Conservation (phyloP, 2,113 vertebrate species). For the Fregata magnificens region DNA sequence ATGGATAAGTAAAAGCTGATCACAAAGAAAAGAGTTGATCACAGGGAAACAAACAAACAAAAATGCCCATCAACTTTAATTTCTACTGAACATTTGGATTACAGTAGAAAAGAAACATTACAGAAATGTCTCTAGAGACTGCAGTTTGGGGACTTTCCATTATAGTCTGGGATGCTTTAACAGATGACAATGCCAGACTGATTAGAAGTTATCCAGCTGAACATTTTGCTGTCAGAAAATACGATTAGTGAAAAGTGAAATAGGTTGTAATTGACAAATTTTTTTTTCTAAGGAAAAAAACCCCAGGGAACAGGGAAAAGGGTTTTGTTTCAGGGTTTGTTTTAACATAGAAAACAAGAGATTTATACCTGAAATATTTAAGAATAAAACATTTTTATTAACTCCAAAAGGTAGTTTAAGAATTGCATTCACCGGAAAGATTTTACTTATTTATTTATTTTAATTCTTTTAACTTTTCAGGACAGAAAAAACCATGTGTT, state of each 20-base stretch:
- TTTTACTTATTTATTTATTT: too few relatives aligned
- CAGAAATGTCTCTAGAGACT: background rate
- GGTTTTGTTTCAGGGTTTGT: background rate
- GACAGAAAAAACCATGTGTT: background rate
- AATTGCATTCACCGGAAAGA: background rate
- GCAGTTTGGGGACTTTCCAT: background rate
- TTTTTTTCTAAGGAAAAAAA: background rate
- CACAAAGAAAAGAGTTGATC: background rate
- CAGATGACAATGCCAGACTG: background rate
- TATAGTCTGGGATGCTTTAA: background rate
- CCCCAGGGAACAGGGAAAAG: background rate
- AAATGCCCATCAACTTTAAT: background rate
- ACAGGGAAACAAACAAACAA: background rate
- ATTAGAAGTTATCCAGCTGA: background rate
- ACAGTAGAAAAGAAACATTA: background rate
- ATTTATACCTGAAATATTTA: background rate
- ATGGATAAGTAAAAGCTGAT: background rate
- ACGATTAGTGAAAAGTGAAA: background rate
- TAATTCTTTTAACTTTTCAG: background rate
- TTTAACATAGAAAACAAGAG: background rate
- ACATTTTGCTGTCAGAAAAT: conserved; percentile 7
- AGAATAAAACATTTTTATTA: background rate
- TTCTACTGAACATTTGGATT: background rate
- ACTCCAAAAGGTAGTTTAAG: background rate
- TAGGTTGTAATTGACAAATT: background rate